Evolutionary conservation across 2,888 invertebrate genomes (phyloP).

Genomic region (Microdon myrmicae): DNA sequence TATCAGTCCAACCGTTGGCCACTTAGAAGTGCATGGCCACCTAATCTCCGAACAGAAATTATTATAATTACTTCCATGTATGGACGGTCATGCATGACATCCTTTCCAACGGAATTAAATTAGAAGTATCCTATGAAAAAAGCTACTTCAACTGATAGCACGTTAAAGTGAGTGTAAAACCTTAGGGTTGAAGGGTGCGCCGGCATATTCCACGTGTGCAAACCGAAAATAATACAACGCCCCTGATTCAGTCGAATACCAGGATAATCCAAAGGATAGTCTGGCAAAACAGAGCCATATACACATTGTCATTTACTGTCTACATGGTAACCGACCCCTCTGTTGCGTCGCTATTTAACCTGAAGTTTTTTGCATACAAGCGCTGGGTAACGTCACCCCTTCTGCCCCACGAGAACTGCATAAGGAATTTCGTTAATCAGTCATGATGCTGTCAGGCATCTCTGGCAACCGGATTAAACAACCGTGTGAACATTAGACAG

Average conservation of each 20-base stretch:
- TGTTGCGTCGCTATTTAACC: constrained; percentile 18
- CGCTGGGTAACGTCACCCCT: too few species aligned
- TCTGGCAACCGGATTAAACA: constrained; percentile 62
- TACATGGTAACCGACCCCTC: background rate
- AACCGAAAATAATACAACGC: constrained; percentile 26
- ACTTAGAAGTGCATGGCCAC: constrained; percentile 46
- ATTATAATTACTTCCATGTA: constrained; percentile 50
- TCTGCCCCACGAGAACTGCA: constrained; percentile 45
- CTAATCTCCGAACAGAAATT: constrained; percentile 49
- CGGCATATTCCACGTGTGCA: background rate
- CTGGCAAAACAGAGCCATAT: too few species aligned
- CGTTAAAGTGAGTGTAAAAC: constrained; percentile 19
- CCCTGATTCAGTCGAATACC: constrained; percentile 36
- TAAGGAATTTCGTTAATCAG: constrained; percentile 51
- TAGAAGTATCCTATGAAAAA: constrained; percentile 39
- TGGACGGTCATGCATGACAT: constrained; percentile 46
- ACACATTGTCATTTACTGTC: too few species aligned
- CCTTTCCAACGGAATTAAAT: constrained; percentile 50
- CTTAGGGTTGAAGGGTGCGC: background rate
- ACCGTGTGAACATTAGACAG: constrained; percentile 64
- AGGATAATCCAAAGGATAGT: constrained; percentile 41
- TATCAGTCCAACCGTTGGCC: constrained; percentile 47
- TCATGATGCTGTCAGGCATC: constrained; percentile 51
- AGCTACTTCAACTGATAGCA: constrained; percentile 27
- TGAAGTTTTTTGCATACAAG: constrained; percentile 34